Percentiles rank a stretch among this genome's conserved stretches.
phyloP scores from a whole-genome alignment of 2,888 invertebrate species.

The Isotomurus palustris region DNA sequence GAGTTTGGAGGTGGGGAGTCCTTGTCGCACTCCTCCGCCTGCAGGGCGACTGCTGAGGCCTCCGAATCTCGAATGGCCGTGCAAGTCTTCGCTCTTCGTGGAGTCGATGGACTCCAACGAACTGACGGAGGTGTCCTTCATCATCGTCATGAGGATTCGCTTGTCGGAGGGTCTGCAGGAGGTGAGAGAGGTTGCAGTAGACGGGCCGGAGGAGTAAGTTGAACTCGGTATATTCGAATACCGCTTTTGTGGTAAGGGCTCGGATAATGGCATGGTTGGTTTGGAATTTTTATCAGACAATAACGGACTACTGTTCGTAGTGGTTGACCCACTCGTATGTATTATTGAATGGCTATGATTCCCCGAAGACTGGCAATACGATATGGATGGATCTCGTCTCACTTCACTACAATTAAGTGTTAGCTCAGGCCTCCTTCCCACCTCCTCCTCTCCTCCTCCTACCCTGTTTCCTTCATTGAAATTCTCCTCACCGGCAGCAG shows the following conservation, averaged over 20 bases:
- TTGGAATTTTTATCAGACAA: conserved; percentile 28
- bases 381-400: conserved; percentile 50
- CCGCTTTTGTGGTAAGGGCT: conserved; percentile 40
- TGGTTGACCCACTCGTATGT: conserved; percentile 27
- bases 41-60: conserved; percentile 8
- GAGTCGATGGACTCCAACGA: conserved; percentile 46
- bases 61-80: conserved; percentile 18
- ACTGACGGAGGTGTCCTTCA: conserved; percentile 43
- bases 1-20: conserved; percentile 30
- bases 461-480: neutral
- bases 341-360: conserved; percentile 9
- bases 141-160: conserved; percentile 23
- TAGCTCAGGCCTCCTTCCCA: neutral
- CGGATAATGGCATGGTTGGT: conserved; percentile 38
- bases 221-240: conserved; percentile 21
- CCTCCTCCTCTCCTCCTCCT: neutral
- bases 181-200: conserved; percentile 22
- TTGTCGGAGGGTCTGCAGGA: conserved; percentile 25
- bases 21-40: neutral
- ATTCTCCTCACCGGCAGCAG: neutral
- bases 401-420: neutral
- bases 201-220: conserved; percentile 19
- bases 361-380: conserved; percentile 31
- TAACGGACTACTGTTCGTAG: conserved; percentile 36
- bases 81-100: conserved; percentile 41